These are phyloP conservation scores for Gastrophysa polygoni DNA, from an alignment of 2,888 invertebrate genomes.

Conservation along the genomic window DNA sequence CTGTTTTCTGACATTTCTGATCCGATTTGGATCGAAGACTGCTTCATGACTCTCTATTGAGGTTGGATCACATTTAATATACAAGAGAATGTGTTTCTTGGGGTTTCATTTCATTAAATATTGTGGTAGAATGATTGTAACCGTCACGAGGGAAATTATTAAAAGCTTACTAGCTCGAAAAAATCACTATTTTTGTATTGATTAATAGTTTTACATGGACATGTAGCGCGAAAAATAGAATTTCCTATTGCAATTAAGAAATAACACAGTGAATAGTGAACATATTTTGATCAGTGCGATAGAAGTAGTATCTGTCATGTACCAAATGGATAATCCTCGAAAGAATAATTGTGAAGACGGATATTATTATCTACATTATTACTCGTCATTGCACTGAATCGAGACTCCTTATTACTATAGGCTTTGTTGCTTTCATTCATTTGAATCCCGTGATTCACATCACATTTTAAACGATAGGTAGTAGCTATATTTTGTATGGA, in stretches of 20 bases:
- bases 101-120: not conserved
- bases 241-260: slow-evolving; percentile 17
- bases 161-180: slow-evolving; percentile 18
- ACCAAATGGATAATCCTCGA: not conserved
- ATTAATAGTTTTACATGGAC: slow-evolving; percentile 3
- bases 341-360: not conserved
- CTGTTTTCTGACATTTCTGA: too few species aligned
- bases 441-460: slow-evolving; percentile 6
- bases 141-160: not conserved
- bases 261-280: slow-evolving; percentile 19
- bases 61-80: too few species aligned
- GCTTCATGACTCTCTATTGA: too few species aligned
- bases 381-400: not conserved
- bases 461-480: slow-evolving; percentile 12
- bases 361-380: not conserved
- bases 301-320: not conserved
- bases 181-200: slow-evolving; percentile 29
- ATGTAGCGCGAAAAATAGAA: not conserved
- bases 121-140: slow-evolving; percentile 3
- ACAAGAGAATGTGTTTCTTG: not conserved
- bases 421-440: not conserved
- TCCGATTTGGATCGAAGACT: too few species aligned
- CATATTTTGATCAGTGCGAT: not conserved
- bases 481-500: not conserved
- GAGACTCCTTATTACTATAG: slow-evolving; percentile 1